phyloP scores from a whole-genome alignment of 2,888 invertebrate species.

The Lithodes maja region DNA sequence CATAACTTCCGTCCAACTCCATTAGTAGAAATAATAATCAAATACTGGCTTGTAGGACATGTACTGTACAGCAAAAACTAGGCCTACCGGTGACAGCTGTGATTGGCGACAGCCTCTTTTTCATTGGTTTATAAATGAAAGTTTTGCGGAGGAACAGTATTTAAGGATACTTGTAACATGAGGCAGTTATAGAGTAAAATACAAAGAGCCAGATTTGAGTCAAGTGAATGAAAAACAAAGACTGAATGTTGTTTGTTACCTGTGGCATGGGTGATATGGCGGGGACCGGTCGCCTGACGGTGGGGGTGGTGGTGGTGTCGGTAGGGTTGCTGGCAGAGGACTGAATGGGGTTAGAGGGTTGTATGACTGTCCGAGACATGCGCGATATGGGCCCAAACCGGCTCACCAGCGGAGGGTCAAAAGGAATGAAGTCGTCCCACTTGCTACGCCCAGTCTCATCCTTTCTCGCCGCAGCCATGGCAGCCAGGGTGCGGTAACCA shows the following conservation, averaged over 20 bases:
- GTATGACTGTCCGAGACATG: conserved; percentile 71
- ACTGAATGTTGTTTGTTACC: conserved; percentile 26
- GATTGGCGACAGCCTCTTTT: too few species aligned
- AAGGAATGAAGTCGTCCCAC: conserved; percentile 82
- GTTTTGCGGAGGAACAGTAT: too few species aligned
- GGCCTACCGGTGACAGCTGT: too few species aligned
- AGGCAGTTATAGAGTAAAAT: too few species aligned
- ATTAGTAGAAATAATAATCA: too few species aligned
- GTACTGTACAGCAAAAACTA: too few species aligned
- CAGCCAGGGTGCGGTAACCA: conserved; percentile 55
- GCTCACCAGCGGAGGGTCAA: conserved; percentile 81
- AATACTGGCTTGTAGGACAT: too few species aligned
- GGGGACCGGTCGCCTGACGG: conserved; percentile 62
- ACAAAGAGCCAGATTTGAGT: too few species aligned
- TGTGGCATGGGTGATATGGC: conserved; percentile 68
- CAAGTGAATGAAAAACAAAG: not conserved
- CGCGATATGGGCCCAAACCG: conserved; percentile 84
- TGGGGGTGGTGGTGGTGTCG: conserved; percentile 66
- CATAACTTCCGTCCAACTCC: too few species aligned
- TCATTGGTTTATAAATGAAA: too few species aligned
- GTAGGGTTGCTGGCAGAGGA: conserved; percentile 68
- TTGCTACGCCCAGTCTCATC: conserved; percentile 46
- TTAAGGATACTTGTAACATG: too few species aligned
- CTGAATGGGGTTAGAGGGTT: conserved; percentile 71
- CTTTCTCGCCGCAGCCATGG: conserved; percentile 9